Evolutionary conservation across 2,113 vertebrate species (phyloP), one percentile per base, ranked within the genome.

Genomic region (Gambusia affinis): DNA sequence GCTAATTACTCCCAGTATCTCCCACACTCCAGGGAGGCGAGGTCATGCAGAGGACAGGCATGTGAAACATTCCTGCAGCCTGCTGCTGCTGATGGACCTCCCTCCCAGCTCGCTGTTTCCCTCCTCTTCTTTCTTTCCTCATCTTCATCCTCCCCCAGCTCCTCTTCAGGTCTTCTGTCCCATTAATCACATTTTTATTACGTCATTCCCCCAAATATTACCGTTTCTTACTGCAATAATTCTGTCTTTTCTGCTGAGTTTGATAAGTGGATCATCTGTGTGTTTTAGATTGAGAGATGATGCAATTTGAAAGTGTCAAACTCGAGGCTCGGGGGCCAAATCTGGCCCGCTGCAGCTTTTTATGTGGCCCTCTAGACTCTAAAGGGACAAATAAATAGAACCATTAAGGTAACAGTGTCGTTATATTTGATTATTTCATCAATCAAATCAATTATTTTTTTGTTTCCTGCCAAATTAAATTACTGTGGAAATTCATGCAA

Each of bases 31-130:
- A 75, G 89, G 91, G 88, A 84, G 85, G 83, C 79, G 73, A 82
- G 92, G 89, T 93, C 90, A 91, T 80, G 70, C 83, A 91, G 87
- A 90, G 92, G 92, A 93, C 92, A 93, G 83, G 80, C 89, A 89
- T 89, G 91, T 87, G 88, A 91, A 84, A 83, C 91, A 92, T 92
- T 93, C 91, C 89, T 90, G 73, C 74, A 89, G 87, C 89, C 84
- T 70, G 30, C 30, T 30, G 30, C 87, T 78, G 67, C 87, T 78
- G 72, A 76, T 64, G 70, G 81, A 79, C 73, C 83, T 82, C 84
- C 86, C 82, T 84, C 78, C 72, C 73, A 11, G 37, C 81, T 67
- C 82, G 30, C 69, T 76, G 72, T 64, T 75, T 62, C 70, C 69
- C 80, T 76, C 66, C 63, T 72, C 71, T 70, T 72, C 77, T 85